Conservation (phyloP, 2,113 vertebrate genomes). For the Natator depressus region DNA sequence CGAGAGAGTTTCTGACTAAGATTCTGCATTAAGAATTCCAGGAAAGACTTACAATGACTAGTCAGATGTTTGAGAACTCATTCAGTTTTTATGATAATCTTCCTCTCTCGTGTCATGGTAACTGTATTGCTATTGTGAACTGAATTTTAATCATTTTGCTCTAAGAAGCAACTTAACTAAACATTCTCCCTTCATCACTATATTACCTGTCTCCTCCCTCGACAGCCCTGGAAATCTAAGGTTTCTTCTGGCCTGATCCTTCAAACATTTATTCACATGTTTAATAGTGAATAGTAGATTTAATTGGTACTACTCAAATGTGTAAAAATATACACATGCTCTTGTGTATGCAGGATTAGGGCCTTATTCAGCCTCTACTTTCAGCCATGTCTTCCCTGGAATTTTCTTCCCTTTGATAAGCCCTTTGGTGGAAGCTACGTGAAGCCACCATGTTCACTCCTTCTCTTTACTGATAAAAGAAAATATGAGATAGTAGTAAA, state of each 20-base stretch:
- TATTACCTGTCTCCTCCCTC: neutral
- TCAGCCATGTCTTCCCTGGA: neutral
- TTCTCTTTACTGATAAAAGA: neutral
- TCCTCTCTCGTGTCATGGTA: neutral
- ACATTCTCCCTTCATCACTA: neutral
- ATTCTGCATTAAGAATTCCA: neutral
- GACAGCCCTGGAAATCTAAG: neutral
- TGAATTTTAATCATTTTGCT: neutral
- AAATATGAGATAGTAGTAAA: neutral
- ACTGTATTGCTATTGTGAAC: neutral
- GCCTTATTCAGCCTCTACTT: neutral
- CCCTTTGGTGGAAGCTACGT: neutral
- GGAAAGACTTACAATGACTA: neutral
- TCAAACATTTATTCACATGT: neutral
- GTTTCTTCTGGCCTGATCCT: neutral
- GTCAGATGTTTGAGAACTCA: neutral
- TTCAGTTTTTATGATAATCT: neutral
- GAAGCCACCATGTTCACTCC: neutral
- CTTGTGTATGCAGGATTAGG: neutral
- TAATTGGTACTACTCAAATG: too few species aligned
- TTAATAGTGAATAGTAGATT: neutral
- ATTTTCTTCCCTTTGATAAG: neutral
- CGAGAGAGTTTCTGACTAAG: neutral
- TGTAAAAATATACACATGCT: neutral
- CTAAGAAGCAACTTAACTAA: neutral